phyloP scores from a whole-genome alignment of 35 echinoderm and acorn worm genomes.

The Apostichopus californicus region DNA sequence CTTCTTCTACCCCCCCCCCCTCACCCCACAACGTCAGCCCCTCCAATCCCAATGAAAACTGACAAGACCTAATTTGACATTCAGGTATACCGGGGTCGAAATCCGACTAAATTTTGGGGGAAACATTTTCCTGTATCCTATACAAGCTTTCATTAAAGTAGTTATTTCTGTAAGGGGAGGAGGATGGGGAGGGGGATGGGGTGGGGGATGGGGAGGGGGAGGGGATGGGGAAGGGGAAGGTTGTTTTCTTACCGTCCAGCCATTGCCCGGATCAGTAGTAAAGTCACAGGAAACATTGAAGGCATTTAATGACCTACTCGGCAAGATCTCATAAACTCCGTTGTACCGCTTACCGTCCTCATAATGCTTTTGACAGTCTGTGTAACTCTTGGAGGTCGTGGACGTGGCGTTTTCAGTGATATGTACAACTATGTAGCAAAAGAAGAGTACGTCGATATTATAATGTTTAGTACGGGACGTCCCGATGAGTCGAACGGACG shows the following conservation, averaged over 20 bases:
- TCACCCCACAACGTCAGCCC: no score
- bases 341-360: neutral
- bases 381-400: neutral
- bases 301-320: neutral
- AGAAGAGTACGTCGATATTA: neutral
- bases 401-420: neutral
- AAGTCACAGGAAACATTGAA: conserved; percentile 27
- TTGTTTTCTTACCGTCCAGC: conserved; percentile 31
- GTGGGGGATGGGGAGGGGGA: neutral
- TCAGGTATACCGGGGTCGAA: no score
- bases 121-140: no score
- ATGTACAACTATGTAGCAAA: neutral
- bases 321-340: neutral
- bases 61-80: no score
- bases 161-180: no score
- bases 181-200: neutral
- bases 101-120: no score
- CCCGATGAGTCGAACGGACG: no score
- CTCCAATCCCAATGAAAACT: no score
- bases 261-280: neutral
- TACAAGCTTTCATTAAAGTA: no score
- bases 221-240: neutral
- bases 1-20: no score
- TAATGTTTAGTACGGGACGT: no score
- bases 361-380: conserved; percentile 9